Evolutionary conservation across 2,797 vertebrate species (phyloP).

Genomic region (Pelochelys cantorii): DNA sequence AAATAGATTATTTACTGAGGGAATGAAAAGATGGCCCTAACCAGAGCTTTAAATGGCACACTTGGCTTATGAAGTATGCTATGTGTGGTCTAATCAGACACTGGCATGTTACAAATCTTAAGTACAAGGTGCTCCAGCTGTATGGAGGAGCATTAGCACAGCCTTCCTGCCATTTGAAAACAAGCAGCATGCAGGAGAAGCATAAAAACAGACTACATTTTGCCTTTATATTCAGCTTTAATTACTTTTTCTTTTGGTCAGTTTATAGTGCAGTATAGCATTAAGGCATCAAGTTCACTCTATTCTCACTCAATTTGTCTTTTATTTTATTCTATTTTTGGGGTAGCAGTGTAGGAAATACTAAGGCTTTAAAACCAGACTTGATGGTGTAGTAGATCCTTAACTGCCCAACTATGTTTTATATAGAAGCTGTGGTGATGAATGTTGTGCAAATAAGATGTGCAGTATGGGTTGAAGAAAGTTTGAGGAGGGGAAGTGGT

Average conservation of each 20-base stretch:
- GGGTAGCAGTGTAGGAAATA: not conserved
- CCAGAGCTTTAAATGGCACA: not conserved
- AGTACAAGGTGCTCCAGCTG: not conserved
- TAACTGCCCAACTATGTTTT: not conserved
- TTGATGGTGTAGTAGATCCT: not conserved
- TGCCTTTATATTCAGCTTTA: not conserved
- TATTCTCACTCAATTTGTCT: not conserved
- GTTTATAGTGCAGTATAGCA: fast-evolving
- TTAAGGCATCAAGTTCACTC: not conserved
- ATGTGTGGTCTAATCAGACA: not conserved
- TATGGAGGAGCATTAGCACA: not conserved
- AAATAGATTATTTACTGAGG: not conserved
- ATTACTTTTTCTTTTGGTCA: not conserved
- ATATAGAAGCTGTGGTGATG: not conserved
- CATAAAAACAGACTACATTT: not conserved
- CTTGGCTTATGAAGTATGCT: not conserved
- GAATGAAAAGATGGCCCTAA: not conserved
- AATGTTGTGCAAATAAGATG: not conserved
- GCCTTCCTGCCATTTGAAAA: not conserved
- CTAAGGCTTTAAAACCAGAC: not conserved
- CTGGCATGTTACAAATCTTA: not conserved
- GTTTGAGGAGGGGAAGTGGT: not conserved
- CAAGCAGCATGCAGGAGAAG: not conserved
- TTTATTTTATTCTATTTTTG: not conserved
- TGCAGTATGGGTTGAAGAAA: not conserved